Conservation (phyloP, 2,113 vertebrate genomes). For the Atrichornis clamosus region DNA sequence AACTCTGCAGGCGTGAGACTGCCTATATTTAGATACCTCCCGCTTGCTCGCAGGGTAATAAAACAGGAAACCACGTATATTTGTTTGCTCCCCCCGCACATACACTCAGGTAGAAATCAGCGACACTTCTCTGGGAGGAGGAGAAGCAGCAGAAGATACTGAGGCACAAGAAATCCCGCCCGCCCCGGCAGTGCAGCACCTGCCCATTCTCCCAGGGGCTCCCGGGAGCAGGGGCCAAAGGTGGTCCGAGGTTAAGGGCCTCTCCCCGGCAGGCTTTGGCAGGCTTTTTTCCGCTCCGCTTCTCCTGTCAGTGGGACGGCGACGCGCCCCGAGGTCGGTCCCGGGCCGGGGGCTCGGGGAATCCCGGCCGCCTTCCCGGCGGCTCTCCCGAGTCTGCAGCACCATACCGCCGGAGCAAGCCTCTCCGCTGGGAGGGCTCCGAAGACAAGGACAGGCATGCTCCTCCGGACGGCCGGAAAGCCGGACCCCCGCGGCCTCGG, state of each 20-base stretch:
- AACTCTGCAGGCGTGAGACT: not conserved
- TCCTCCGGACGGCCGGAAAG: not conserved
- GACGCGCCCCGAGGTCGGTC: not conserved
- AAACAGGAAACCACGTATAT: not conserved
- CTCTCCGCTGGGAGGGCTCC: not conserved
- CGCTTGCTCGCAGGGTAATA: not conserved
- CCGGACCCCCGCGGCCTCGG: not conserved
- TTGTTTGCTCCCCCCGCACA: accelerated
- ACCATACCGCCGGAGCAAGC: not conserved
- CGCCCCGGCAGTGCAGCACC: not conserved
- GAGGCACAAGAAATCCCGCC: not conserved
- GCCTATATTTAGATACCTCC: constrained; percentile 1
- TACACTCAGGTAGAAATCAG: not conserved
- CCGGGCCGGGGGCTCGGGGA: not conserved
- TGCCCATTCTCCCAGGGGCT: constrained; percentile 12
- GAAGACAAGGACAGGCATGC: not conserved
- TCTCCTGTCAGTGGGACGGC: not conserved
- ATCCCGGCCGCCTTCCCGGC: not conserved
- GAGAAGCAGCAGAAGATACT: not conserved
- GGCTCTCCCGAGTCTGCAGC: not conserved
- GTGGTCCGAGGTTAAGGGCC: constrained; percentile 41
- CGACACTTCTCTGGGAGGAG: not conserved
- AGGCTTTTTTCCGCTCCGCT: not conserved
- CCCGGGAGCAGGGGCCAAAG: constrained; percentile 27
- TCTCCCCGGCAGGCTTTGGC: not conserved